These are phyloP conservation scores for Palloptera scutellata DNA, from an alignment of 2,888 invertebrate genomes.

Conservation along the genomic window DNA sequence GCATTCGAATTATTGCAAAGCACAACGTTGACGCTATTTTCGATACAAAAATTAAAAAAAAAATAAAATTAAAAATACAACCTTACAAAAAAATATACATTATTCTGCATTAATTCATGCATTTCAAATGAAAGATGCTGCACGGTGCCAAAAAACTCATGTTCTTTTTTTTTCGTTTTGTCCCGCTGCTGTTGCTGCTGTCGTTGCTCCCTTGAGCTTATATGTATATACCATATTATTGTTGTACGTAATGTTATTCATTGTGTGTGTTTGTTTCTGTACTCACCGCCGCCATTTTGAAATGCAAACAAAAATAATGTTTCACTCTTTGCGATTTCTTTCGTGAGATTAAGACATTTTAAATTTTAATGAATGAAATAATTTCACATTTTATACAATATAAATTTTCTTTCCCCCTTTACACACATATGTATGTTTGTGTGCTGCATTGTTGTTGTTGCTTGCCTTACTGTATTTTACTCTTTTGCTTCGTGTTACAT, in stretches of 20 bases:
- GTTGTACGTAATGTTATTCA: background rate
- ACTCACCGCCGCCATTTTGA: background rate
- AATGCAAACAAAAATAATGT: background rate
- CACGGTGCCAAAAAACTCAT: background rate
- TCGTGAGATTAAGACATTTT: constrained; percentile 47
- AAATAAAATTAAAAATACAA: too few relatives aligned
- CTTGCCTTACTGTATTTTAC: background rate
- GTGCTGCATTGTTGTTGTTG: constrained; percentile 5
- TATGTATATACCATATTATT: too few relatives aligned
- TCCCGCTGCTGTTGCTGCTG: background rate
- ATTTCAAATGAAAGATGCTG: constrained; percentile 5
- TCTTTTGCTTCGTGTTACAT: constrained; percentile 20
- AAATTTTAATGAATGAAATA: constrained; percentile 48
- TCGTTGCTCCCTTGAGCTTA: background rate
- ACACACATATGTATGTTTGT: background rate
- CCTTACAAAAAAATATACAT: constrained; percentile 5
- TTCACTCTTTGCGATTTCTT: constrained; percentile 37
- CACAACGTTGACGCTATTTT: constrained; percentile 10
- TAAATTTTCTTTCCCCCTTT: constrained; percentile 5
- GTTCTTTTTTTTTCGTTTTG: background rate
- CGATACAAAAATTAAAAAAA: background rate
- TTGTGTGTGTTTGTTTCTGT: constrained; percentile 3
- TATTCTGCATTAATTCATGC: constrained; percentile 31
- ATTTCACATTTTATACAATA: constrained; percentile 36
- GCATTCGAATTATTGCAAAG: background rate